Conservation (phyloP, 2,888 invertebrate genomes). For the Temnothorax unifasciatus region DNA sequence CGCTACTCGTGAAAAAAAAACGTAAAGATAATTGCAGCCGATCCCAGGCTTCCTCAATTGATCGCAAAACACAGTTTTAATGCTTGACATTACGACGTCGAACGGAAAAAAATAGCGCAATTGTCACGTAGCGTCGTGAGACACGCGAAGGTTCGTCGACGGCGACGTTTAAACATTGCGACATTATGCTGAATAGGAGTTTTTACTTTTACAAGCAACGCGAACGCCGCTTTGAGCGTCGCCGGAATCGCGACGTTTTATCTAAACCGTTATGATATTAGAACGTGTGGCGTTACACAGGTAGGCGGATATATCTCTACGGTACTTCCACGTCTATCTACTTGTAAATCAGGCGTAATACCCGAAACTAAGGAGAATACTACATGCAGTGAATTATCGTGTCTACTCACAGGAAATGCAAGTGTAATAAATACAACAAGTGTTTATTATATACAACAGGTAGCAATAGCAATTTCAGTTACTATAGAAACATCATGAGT, state of each 20-base stretch:
- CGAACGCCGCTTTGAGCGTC: slow-evolving; percentile 52
- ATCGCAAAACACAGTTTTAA: slow-evolving; percentile 13
- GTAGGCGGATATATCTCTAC: slow-evolving; percentile 62
- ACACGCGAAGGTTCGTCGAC: slow-evolving; percentile 39
- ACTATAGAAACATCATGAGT: background rate
- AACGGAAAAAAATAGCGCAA: slow-evolving; percentile 30
- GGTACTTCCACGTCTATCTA: slow-evolving; percentile 70
- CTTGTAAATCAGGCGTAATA: slow-evolving; percentile 74
- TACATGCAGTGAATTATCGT: slow-evolving; percentile 74
- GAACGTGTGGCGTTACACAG: slow-evolving; percentile 61
- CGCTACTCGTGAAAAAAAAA: background rate
- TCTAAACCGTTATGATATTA: slow-evolving; percentile 57
- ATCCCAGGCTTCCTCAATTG: slow-evolving; percentile 1
- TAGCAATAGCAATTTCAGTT: no score
- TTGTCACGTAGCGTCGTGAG: slow-evolving; percentile 40
- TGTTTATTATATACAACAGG: background rate
- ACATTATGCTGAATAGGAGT: slow-evolving; percentile 53
- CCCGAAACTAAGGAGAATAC: slow-evolving; percentile 72
- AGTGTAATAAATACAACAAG: slow-evolving; percentile 36
- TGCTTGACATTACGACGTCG: slow-evolving; percentile 4
- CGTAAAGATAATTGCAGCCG: background rate
- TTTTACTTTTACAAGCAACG: slow-evolving; percentile 67
- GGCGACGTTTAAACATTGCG: slow-evolving; percentile 63
- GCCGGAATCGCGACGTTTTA: slow-evolving; percentile 33
- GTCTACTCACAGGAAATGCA: slow-evolving; percentile 75